phyloP scores from a whole-genome alignment of 2,113 vertebrate species.

The Macquaria ambigua region DNA sequence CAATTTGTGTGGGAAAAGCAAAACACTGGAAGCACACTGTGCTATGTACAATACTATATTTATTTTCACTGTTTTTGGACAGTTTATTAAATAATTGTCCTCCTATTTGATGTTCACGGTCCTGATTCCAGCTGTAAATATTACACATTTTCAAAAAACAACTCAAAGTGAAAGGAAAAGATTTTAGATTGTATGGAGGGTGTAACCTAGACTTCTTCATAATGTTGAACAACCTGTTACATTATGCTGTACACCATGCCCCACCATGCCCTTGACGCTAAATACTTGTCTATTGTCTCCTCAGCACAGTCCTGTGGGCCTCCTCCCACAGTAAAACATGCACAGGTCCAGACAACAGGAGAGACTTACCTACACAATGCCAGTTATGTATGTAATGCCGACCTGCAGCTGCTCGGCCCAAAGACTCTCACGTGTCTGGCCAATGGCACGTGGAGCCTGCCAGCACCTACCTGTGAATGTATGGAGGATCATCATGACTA shows the following conservation, averaged over 20 bases:
- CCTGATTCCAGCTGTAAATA: too few relatives aligned
- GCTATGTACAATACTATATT: too few relatives aligned
- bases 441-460: constrained; percentile 90
- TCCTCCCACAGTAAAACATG: constrained; percentile 89
- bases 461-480: constrained; percentile 89
- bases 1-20: too few relatives aligned
- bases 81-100: background rate
- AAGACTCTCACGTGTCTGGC: constrained; percentile 86
- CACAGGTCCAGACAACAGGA: constrained; percentile 79
- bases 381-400: constrained; percentile 88
- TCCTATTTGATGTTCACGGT: background rate
- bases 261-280: background rate
- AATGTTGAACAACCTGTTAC: background rate
- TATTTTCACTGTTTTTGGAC: too few relatives aligned
- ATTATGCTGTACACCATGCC: background rate
- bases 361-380: constrained; percentile 87
- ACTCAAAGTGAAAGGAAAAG: background rate
- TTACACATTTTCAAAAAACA: background rate
- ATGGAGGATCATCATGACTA: background rate
- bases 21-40: too few relatives aligned
- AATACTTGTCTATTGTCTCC: constrained; percentile 4
- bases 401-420: constrained; percentile 88
- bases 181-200: too few relatives aligned
- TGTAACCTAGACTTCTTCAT: background rate
- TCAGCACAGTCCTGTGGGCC: constrained; percentile 86